These are phyloP conservation scores for Chloroceryle inda DNA, from an alignment of 2,797 vertebrate genomes.

Conservation along the genomic window DNA sequence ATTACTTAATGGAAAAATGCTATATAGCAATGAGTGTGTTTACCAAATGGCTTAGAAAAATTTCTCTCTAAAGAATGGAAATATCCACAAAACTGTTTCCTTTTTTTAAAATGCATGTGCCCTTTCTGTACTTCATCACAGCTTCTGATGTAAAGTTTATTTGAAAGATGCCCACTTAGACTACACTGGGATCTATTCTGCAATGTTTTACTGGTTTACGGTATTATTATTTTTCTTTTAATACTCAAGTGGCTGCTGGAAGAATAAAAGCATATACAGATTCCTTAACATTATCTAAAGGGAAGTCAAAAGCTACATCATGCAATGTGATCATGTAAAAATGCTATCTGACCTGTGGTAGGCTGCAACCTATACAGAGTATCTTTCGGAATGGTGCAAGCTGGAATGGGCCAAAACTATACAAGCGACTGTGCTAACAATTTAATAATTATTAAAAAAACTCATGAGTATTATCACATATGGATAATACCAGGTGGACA, in stretches of 20 bases:
- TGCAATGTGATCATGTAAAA: background rate
- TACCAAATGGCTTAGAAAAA: background rate
- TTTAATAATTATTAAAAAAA: background rate
- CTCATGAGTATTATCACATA: background rate
- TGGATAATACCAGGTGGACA: background rate
- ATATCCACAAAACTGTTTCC: background rate
- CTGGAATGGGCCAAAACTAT: background rate
- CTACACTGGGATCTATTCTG: background rate
- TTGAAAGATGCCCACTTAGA: background rate
- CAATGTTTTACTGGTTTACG: background rate
- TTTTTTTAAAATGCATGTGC: background rate
- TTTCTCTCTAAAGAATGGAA: background rate
- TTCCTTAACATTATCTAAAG: background rate
- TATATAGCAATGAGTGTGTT: background rate
- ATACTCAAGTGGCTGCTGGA: background rate
- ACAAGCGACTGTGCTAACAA: background rate
- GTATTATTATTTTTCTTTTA: background rate
- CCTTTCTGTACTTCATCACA: background rate
- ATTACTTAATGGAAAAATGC: background rate
- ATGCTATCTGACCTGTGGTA: background rate
- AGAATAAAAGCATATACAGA: background rate
- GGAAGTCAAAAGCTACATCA: background rate
- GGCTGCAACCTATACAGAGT: background rate
- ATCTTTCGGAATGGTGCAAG: background rate
- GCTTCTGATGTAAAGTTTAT: background rate